Base-by-base conservation (phyloP, 1,140 invertebrate genomes). In the Pseudobourletiella spinata region DNA sequence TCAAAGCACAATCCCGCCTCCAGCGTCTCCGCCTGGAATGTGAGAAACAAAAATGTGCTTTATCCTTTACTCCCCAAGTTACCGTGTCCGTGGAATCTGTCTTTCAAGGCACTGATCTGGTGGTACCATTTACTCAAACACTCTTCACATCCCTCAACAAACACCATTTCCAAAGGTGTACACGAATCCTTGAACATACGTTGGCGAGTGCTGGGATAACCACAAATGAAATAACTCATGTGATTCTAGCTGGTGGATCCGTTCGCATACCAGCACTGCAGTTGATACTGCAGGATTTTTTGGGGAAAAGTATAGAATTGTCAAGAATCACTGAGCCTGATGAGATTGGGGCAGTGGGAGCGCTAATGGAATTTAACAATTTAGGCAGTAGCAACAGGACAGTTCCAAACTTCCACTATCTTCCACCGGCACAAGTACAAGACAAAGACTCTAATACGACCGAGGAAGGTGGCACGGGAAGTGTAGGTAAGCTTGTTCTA, bases 181-280 rank as follows among this genome's bases (percentile, higher is more conserved):
- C 84, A 59, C 79, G 82, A 26, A 81, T 82, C 25, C 81, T 84
- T 6, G 81, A 84, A 65, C 80, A 83, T 65, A 71, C 80, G 29
- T 69, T 82, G 59, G 65, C 75, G 25, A 80, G 83, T 71, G 78
- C 81, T 44, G 80, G 81, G 66, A 57, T 81, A 58, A 77, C 79
- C 64, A 82, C 83, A 68, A 42, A 24, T 14, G 29, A 63, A 16
- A 61, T 69, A 22, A 57, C 66, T 46, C 64, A 69, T 2, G 39
- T 69, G 18, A 68, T 69, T 25, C 29, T 69, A 0, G 64, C 66
- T 18, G 67, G 67, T 0, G 67, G 67, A 1, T 52, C 44, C 3
- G 66, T 61, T 0, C 8, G 58, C 18, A 66, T 69, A 22, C 67
- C 67, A 4, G n/a, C n/a, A n/a, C n/a, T n/a, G n/a, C n/a, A n/a